phyloP scores from a whole-genome alignment of 2,113 vertebrate species.

The Chaetops frenatus region DNA sequence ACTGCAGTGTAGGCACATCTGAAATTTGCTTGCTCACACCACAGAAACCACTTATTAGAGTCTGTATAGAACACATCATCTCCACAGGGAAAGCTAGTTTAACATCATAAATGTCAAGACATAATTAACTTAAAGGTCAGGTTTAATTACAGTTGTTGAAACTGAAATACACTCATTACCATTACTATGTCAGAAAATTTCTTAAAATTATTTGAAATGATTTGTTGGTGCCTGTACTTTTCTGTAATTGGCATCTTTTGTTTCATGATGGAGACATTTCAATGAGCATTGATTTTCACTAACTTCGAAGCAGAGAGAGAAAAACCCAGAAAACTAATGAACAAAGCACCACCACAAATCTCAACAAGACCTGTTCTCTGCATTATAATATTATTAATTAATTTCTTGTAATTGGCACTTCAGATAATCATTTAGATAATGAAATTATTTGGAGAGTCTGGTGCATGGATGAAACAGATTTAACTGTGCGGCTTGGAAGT shows the following conservation, averaged over 20 bases:
- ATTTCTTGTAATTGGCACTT: slow-evolving; percentile 63
- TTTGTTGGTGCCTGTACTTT: slow-evolving; percentile 50
- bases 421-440: slow-evolving; percentile 63
- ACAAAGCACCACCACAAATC: slow-evolving; percentile 3
- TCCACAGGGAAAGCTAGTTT: slow-evolving; percentile 69
- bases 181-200: slow-evolving; percentile 66
- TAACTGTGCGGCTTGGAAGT: slow-evolving; percentile 31
- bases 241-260: slow-evolving; percentile 40
- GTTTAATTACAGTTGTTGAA: slow-evolving; percentile 80
- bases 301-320: background rate
- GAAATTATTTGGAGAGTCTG: slow-evolving; percentile 45
- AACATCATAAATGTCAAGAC: slow-evolving; percentile 79
- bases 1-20: slow-evolving; percentile 22
- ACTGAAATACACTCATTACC: slow-evolving; percentile 73
- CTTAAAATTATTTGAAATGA: slow-evolving; percentile 63
- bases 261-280: background rate
- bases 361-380: background rate
- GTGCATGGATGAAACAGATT: slow-evolving; percentile 34
- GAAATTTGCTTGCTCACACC: slow-evolving; percentile 57
- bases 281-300: background rate
- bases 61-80: slow-evolving; percentile 60
- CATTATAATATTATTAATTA: slow-evolving; percentile 65
- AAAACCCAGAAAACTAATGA: slow-evolving; percentile 12
- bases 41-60: slow-evolving; percentile 64
- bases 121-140: slow-evolving; percentile 81